phyloP scores from a whole-genome alignment of 2,888 invertebrate species.

The Latheticus oryzae region DNA sequence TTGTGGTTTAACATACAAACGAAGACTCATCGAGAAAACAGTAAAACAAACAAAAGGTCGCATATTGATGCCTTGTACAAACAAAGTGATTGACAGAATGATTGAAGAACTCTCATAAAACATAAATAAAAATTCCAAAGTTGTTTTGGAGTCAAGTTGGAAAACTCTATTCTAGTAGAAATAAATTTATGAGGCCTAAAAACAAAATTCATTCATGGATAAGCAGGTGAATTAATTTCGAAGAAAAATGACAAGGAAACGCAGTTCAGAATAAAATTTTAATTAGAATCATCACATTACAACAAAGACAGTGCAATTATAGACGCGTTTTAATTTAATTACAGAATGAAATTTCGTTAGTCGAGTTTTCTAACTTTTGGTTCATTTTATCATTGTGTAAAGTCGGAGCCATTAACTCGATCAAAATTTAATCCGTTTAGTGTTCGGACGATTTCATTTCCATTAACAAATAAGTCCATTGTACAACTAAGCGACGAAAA shows the following conservation, averaged over 20 bases:
- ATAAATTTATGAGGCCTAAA: conserved; percentile 9
- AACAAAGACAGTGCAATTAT: conserved; percentile 44
- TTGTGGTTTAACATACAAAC: no score
- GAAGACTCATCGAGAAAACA: no score
- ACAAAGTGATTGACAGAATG: conserved; percentile 27
- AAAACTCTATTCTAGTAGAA: conserved; percentile 8
- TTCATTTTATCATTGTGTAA: conserved; percentile 50
- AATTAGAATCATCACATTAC: conserved; percentile 32
- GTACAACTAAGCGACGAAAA: conserved; percentile 45
- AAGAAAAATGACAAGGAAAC: neutral
- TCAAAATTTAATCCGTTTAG: conserved; percentile 56
- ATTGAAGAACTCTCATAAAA: conserved; percentile 20
- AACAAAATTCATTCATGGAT: neutral
- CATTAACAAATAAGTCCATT: conserved; percentile 56
- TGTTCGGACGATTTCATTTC: conserved; percentile 56
- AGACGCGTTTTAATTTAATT: conserved; percentile 50
- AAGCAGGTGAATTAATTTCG: conserved; percentile 16
- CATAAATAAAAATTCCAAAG: conserved; percentile 19
- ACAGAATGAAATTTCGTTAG: conserved; percentile 49
- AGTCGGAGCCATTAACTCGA: conserved; percentile 54
- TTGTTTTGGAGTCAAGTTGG: conserved; percentile 22
- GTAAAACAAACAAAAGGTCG: conserved; percentile 7
- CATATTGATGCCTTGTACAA: conserved; percentile 23
- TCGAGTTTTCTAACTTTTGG: conserved; percentile 46
- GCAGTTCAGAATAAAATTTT: conserved; percentile 8